phyloP scores from a whole-genome alignment of 2,888 invertebrate genomes.

The Callosobruchus maculatus region DNA sequence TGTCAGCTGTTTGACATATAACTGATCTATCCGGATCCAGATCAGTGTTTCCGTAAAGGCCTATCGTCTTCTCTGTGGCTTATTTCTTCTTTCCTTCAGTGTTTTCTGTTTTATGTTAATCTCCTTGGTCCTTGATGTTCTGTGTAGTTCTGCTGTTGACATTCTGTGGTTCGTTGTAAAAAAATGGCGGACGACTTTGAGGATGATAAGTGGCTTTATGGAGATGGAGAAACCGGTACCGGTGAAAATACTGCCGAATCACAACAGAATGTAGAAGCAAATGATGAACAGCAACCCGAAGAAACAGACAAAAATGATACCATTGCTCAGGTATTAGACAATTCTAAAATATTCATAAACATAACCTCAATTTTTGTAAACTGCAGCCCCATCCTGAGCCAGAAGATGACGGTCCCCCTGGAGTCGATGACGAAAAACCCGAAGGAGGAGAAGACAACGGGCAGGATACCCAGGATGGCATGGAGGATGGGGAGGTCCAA shows the following conservation, averaged over 20 bases:
- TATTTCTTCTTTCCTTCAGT: no score
- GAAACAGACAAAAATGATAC: slow-evolving; percentile 26
- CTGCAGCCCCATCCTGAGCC: slow-evolving; percentile 12
- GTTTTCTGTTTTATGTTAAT: no score
- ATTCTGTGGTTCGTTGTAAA: no score
- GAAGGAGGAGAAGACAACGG: slow-evolving; percentile 53
- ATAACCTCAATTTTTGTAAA: slow-evolving; percentile 6
- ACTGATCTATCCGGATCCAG: no score
- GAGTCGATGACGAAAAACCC: slow-evolving; percentile 43
- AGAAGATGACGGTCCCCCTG: slow-evolving; percentile 28
- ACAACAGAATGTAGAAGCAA: slow-evolving; percentile 21
- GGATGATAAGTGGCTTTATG: slow-evolving; percentile 87
- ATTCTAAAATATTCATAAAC: background rate
- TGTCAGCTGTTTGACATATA: no score
- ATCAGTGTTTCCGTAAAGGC: no score
- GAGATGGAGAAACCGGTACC: no score
- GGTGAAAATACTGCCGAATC: slow-evolving; percentile 19
- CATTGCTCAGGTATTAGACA: slow-evolving; percentile 1
- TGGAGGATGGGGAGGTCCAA: slow-evolving; percentile 51
- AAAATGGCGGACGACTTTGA: slow-evolving; percentile 64
- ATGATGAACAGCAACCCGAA: slow-evolving; percentile 22
- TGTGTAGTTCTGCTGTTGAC: no score
- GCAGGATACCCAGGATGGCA: slow-evolving; percentile 50
- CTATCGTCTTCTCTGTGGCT: no score
- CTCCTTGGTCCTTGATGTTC: no score